Conservation (phyloP, 2,888 invertebrate genomes). For the Villa cingulata region DNA sequence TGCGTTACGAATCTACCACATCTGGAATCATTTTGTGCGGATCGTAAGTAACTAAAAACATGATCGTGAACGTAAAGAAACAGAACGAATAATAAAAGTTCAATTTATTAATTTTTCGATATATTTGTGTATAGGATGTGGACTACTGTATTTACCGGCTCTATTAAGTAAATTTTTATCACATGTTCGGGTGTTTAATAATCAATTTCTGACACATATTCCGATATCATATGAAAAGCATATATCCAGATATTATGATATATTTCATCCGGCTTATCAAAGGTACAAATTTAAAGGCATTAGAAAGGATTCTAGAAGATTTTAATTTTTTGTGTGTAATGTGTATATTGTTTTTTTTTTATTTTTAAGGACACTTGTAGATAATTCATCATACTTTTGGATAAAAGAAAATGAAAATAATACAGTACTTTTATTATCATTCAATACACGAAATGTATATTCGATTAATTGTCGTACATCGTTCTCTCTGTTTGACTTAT, state of each 20-base stretch:
- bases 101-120: background rate
- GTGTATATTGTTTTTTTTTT: background rate
- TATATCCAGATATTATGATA: conserved; percentile 27
- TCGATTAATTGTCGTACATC: background rate
- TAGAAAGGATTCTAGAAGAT: too few species aligned
- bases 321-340: too few species aligned
- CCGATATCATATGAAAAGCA: conserved; percentile 32
- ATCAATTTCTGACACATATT: conserved; percentile 31
- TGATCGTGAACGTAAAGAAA: too few species aligned
- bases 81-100: too few species aligned
- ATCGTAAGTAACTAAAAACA: conserved; percentile 28
- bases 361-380: background rate
- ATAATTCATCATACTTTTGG: background rate
- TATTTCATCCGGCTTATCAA: background rate
- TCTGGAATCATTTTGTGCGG: conserved; percentile 29
- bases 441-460: background rate
- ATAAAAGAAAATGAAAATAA: background rate
- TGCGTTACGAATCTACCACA: conserved; percentile 28
- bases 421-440: background rate
- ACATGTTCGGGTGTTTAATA: conserved; percentile 33
- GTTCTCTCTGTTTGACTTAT: background rate
- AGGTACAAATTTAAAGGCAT: too few species aligned
- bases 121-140: conserved; percentile 24
- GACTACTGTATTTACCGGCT: conserved; percentile 30
- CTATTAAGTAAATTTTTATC: conserved; percentile 30